These are phyloP conservation scores for Erythrocercus mccallii DNA, from an alignment of 2,113 vertebrate species.

Conservation along the genomic window DNA sequence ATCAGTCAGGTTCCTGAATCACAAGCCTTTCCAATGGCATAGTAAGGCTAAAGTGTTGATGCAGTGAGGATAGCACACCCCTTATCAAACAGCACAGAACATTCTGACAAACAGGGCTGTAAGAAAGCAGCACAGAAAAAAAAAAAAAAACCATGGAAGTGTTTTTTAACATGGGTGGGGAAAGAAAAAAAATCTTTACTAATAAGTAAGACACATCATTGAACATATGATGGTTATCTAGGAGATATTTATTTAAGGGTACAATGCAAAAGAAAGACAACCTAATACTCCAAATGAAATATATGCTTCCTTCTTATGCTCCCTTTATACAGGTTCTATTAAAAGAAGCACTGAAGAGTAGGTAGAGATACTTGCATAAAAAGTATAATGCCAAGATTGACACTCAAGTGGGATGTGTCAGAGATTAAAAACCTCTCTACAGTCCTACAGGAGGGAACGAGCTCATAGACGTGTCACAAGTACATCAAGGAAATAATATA, in stretches of 20 bases:
- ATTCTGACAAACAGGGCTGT: neutral
- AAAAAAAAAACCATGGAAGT: neutral
- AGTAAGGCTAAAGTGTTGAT: neutral
- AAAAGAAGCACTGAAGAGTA: neutral
- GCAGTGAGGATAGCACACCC: neutral
- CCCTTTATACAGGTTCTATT: neutral
- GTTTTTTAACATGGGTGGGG: neutral
- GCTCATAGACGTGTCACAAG: neutral
- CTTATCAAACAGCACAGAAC: neutral
- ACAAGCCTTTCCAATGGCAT: neutral
- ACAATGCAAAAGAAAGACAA: neutral
- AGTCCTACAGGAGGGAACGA: neutral
- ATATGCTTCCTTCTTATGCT: neutral
- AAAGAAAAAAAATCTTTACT: neutral
- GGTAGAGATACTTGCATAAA: neutral
- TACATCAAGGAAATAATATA: neutral
- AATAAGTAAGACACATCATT: neutral
- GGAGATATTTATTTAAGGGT: neutral
- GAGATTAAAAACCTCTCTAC: conserved; percentile 27
- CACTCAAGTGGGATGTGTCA: conserved; percentile 28
- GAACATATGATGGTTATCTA: neutral
- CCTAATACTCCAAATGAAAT: neutral
- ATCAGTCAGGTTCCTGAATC: neutral
- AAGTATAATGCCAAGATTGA: neutral
- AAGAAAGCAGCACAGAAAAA: neutral